Conservation (phyloP, 2,888 invertebrate genomes). For the Amphipyra berbera region DNA sequence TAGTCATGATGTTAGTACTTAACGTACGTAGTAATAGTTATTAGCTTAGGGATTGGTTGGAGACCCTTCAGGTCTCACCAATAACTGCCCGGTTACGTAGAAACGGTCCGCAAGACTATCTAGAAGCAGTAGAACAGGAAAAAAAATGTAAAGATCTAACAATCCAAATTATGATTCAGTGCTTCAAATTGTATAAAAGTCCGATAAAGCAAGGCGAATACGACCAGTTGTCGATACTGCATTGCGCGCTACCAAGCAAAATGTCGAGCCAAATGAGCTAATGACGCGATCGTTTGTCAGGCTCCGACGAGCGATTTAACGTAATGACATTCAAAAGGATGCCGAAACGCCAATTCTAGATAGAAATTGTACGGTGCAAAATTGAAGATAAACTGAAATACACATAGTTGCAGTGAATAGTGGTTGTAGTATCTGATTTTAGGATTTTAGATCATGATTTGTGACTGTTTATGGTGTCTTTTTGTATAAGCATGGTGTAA, state of each 20-base stretch:
- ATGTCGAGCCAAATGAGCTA: constrained; percentile 17
- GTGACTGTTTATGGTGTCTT: no score
- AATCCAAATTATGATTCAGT: background rate
- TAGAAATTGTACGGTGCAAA: background rate
- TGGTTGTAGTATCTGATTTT: no score
- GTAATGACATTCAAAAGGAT: constrained; percentile 32
- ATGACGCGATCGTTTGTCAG: constrained; percentile 23
- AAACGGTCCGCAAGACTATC: no score
- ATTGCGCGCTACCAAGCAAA: constrained; percentile 5
- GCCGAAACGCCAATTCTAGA: constrained; percentile 6
- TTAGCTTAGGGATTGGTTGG: no score
- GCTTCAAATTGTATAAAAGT: background rate
- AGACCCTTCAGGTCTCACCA: no score
- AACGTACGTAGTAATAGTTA: no score
- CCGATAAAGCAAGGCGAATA: background rate
- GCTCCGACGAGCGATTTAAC: constrained; percentile 20
- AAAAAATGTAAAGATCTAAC: no score
- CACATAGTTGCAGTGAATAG: background rate
- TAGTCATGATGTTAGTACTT: no score
- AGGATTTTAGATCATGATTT: background rate
- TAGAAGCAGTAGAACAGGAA: no score
- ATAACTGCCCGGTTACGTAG: no score
- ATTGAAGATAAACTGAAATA: background rate
- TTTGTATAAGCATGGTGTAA: no score
- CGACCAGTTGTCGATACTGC: constrained; percentile 12